Percentiles rank a stretch among this genome's conserved stretches.
phyloP scores from a whole-genome alignment of 2,888 invertebrate species.

The Oscheius sp. region DNA sequence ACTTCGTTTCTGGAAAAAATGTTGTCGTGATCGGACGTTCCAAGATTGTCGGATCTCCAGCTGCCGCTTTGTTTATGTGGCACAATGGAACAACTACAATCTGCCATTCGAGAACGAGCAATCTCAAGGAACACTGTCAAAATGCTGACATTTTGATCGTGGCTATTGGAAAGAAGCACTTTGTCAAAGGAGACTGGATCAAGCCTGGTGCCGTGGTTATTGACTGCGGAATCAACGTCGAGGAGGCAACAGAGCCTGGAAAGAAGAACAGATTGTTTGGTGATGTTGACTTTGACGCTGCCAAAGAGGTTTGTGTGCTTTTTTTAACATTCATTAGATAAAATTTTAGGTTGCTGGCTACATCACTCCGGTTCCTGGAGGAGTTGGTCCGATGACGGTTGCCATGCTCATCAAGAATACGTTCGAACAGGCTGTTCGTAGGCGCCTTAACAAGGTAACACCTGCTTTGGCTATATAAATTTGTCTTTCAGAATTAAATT shows the following conservation, averaged over 20 bases:
- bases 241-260: constrained; percentile 49
- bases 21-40: constrained; percentile 96
- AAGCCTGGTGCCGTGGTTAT: constrained; percentile 98
- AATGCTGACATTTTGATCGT: constrained; percentile 95
- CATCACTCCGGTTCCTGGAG: constrained; percentile 77
- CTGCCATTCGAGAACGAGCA: constrained; percentile 89
- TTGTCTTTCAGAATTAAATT: too few species aligned
- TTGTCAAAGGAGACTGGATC: constrained; percentile 91
- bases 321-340: background rate
- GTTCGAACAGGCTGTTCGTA: constrained; percentile 82
- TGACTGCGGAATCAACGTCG: constrained; percentile 93
- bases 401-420: constrained; percentile 88
- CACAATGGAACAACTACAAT: constrained; percentile 95
- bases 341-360: constrained; percentile 76
- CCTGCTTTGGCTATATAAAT: too few species aligned
- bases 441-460: constrained; percentile 45
- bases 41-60: constrained; percentile 96
- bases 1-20: constrained; percentile 74
- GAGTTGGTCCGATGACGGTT: constrained; percentile 98
- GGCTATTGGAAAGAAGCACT: constrained; percentile 88
- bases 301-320: constrained; percentile 78
- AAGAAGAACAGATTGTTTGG: constrained; percentile 80
- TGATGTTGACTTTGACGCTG: constrained; percentile 87
- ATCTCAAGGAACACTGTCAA: constrained; percentile 66
- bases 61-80: constrained; percentile 93